Base-by-base conservation (phyloP, 2,797 vertebrate species). In the Lophotriccus pileatus region DNA sequence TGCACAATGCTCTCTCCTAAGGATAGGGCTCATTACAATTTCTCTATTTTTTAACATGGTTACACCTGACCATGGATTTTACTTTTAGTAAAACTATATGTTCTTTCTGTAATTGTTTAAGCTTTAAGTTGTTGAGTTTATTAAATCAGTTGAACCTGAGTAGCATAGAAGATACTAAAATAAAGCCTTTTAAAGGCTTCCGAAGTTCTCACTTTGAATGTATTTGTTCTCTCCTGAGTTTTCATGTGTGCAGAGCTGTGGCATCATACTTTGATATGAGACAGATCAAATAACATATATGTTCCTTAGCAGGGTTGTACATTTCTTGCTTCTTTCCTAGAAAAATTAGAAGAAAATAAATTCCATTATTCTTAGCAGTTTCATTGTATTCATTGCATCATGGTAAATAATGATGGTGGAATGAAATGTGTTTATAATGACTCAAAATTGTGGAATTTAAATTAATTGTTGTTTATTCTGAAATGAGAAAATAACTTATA, bases 1-100 rank as follows among this genome's bases (percentile, higher is more conserved):
- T 90, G 91, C 96, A 97, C 97, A 97, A 92, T 96, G 93, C 92
- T 97, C 92, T 80, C 93, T 97, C 90, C 93, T 94, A 96, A 97
- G 91, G 93, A 87, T 94, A 90, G 93, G 74, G 80, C 76, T 97
- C 84, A 92, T 96, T 96, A 97, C 90, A 96, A 17, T 97, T 94
- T 96, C 84, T 86, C 64, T 91, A 6, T 84, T 96, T 94, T 94
- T 94, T 91, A 94, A 90, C 55, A 37, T 80, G 79, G 79, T 83
- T 96, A 85, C 88, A 93, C 96, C 89, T 50, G 63, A 96, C 73
- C 70, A 52, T 49, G 75, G 43, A 79, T 97, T 97, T 95, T 97
- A 95, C 88, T 96, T 97, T 91, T 96, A 96, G 93, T 94, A 79
- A 55, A 80, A 64, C 69, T 85, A 32, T 10, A 13, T 92, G 66